Evolutionary conservation across 2,113 vertebrate genomes (phyloP).

Genomic region (Montifringilla adamsi): DNA sequence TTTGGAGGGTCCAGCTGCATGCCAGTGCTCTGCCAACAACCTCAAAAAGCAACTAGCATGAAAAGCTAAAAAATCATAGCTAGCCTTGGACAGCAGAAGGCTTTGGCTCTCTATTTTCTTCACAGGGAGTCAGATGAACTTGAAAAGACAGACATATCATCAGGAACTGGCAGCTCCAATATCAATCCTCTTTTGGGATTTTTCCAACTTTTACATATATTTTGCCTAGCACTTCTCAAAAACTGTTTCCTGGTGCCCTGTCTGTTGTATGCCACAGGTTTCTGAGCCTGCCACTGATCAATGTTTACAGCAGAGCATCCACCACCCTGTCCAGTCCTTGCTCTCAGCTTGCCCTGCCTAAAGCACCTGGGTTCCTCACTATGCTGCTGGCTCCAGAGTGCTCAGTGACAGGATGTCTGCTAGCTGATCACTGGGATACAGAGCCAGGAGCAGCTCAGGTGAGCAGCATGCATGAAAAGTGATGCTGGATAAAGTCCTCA

Average conservation of each 20-base stretch:
- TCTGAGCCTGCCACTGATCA: not conserved
- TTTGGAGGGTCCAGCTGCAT: not conserved
- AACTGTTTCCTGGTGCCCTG: not conserved
- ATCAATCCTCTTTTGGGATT: not conserved
- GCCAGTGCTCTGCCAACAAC: not conserved
- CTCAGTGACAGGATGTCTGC: not conserved
- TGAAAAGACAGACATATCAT: not conserved
- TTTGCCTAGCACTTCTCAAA: not conserved
- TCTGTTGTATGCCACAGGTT: not conserved
- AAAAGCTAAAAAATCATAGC: not conserved
- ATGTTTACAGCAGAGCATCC: not conserved
- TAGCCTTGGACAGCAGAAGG: not conserved
- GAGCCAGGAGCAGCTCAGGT: not conserved
- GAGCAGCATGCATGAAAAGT: not conserved
- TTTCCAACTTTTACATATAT: not conserved
- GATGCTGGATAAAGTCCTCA: not conserved
- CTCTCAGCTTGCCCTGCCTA: not conserved
- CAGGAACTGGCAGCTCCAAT: not conserved
- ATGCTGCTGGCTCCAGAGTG: rapidly evolving
- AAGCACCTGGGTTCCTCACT: not conserved
- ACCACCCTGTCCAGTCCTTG: not conserved
- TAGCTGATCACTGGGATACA: not conserved
- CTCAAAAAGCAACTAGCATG: not conserved
- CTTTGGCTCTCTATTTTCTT: not conserved
- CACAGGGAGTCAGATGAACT: not conserved